A percentile compares a stretch with the other conserved stretches of the same genome.
phyloP scores from a whole-genome alignment of 2,888 invertebrate genomes.

The Nineta flava region DNA sequence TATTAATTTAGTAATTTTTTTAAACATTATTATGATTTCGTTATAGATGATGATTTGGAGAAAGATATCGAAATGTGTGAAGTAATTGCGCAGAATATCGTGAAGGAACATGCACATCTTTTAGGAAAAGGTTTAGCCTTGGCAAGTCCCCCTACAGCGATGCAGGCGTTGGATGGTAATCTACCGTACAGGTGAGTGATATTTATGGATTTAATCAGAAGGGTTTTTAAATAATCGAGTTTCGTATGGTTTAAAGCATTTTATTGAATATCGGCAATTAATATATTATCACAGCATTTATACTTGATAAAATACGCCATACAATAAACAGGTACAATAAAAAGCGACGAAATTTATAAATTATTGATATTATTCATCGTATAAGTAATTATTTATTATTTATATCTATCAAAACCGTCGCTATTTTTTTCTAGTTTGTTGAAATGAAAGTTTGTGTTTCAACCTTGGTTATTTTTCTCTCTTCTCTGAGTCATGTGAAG shows the following conservation, averaged over 20 bases:
- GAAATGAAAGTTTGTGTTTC: no score
- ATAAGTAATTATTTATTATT: no score
- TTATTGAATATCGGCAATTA: neutral
- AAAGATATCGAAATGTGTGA: slow-evolving; percentile 58
- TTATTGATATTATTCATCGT: no score
- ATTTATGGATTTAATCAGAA: neutral
- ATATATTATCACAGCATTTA: slow-evolving; percentile 16
- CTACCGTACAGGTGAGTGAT: slow-evolving; percentile 60
- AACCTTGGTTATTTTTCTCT: no score
- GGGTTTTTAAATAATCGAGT: neutral
- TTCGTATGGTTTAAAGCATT: neutral
- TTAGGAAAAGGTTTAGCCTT: slow-evolving; percentile 82
- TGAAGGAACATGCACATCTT: slow-evolving; percentile 45
- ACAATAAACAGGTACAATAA: no score
- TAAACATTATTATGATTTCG: neutral
- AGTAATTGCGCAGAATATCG: slow-evolving; percentile 44
- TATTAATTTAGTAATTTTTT: no score
- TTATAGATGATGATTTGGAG: slow-evolving; percentile 44
- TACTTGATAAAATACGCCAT: no score
- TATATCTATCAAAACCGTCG: no score
- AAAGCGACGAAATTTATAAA: no score
- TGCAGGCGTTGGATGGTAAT: slow-evolving; percentile 80
- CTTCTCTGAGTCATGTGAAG: no score
- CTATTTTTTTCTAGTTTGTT: no score
- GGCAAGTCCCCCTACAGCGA: slow-evolving; percentile 70